These are phyloP conservation scores for Raja brachyura DNA, from an alignment of 2,113 vertebrate genomes.

Conservation along the genomic window DNA sequence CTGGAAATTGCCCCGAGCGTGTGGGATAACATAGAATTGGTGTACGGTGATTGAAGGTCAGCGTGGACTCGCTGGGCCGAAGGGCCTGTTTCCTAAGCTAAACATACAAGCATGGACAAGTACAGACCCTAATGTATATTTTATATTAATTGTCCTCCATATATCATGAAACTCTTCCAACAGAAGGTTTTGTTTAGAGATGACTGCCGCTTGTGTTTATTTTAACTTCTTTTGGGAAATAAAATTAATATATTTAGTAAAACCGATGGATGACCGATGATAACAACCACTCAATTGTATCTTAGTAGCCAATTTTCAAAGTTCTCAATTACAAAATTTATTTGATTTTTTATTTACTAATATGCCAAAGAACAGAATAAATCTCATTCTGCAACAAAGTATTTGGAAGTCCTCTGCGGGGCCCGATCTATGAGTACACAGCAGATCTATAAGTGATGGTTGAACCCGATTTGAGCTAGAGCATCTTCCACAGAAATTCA, in stretches of 20 bases:
- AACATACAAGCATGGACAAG: background rate
- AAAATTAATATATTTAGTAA: background rate
- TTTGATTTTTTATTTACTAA: too few relatives aligned
- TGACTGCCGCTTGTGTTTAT: background rate
- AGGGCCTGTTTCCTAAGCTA: too few relatives aligned
- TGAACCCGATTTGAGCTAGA: background rate
- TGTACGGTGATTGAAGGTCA: too few relatives aligned
- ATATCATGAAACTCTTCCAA: background rate
- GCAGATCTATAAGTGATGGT: background rate
- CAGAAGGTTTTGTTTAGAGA: background rate
- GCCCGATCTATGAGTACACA: background rate
- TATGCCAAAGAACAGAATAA: slow-evolving; percentile 28
- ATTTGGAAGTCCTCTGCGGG: slow-evolving; percentile 19
- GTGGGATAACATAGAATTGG: too few relatives aligned
- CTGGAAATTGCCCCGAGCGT: too few relatives aligned
- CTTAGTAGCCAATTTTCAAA: slow-evolving; percentile 39
- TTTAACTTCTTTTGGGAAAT: background rate
- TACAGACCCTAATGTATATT: background rate
- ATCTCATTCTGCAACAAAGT: background rate
- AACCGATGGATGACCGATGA: background rate
- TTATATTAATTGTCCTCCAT: background rate
- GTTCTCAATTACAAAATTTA: background rate
- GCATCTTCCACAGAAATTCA: background rate
- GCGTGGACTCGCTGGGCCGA: too few relatives aligned
- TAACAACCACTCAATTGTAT: background rate